Conservation (phyloP, 1,140 invertebrate genomes). For the Camponotus pennsylvanicus region DNA sequence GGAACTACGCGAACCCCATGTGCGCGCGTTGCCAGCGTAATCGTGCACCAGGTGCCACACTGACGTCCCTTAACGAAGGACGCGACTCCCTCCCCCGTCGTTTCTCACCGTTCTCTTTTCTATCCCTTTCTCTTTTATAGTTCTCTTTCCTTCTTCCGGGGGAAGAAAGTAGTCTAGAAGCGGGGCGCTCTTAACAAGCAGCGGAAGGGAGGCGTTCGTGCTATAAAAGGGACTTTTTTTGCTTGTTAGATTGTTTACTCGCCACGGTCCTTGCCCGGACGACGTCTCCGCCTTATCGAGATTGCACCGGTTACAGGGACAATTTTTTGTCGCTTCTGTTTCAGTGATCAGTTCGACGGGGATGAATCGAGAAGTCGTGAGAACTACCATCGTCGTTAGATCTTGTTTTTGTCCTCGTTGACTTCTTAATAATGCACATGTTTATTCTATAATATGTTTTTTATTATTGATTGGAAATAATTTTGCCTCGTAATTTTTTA, state of each 20-base stretch:
- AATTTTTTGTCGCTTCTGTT: conserved; percentile 47
- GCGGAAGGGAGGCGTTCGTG: conserved; percentile 64
- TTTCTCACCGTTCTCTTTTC: conserved; percentile 5
- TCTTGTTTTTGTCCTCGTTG: conserved; percentile 21
- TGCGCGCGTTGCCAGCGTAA: conserved; percentile 76
- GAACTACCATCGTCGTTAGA: conserved; percentile 36
- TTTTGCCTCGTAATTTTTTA: neutral
- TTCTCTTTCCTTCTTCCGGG: conserved; percentile 8
- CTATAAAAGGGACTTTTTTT: conserved; percentile 75
- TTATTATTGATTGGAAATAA: neutral
- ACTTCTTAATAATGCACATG: neutral
- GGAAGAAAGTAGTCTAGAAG: conserved; percentile 48
- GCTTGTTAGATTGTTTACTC: conserved; percentile 82
- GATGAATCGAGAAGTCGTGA: conserved; percentile 41
- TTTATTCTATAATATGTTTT: neutral
- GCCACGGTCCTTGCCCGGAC: conserved; percentile 47
- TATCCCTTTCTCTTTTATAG: neutral
- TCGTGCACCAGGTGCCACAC: conserved; percentile 82
- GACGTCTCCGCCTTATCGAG: conserved; percentile 57
- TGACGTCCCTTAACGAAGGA: conserved; percentile 82
- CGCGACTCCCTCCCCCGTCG: conserved; percentile 64
- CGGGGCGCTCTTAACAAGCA: conserved; percentile 76
- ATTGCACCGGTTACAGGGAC: neutral
- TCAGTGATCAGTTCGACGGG: conserved; percentile 40
- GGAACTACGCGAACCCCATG: conserved; percentile 69